Conservation (phyloP, 1,140 invertebrate species). For the Panagrolaimus sp. region DNA sequence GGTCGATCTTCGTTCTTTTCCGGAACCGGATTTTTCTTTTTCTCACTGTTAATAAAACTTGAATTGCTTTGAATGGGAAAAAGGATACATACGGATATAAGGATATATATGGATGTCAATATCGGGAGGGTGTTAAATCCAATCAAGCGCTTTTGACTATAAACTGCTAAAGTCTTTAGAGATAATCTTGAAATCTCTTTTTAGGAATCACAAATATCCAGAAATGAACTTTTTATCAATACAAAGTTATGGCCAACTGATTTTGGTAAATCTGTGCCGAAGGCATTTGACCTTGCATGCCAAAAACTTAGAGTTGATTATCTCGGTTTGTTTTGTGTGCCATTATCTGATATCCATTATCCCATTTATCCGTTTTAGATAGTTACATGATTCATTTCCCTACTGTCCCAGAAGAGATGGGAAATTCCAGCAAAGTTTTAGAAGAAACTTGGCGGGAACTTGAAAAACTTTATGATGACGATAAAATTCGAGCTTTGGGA, state of each 20-base stretch:
- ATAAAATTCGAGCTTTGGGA: constrained; percentile 53
- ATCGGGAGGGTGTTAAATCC: too few species aligned
- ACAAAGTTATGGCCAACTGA: constrained; percentile 60
- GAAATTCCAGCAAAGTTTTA: constrained; percentile 43
- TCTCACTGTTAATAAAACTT: too few species aligned
- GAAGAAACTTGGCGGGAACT: constrained; percentile 59
- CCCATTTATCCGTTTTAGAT: constrained; percentile 29
- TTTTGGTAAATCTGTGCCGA: constrained; percentile 52
- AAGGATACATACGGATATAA: too few species aligned
- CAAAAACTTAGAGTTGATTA: background rate
- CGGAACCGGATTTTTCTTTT: too few species aligned
- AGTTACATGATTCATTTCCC: constrained; percentile 60
- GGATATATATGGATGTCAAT: too few species aligned
- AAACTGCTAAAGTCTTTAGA: background rate
- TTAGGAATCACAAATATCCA: constrained; percentile 41
- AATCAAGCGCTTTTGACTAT: too few species aligned
- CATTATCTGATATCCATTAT: constrained; percentile 22
- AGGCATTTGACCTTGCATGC: constrained; percentile 51
- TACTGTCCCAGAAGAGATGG: constrained; percentile 46
- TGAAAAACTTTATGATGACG: constrained; percentile 58
- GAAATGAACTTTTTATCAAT: constrained; percentile 58
- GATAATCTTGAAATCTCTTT: background rate
- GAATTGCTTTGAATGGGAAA: too few species aligned
- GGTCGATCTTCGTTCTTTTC: too few species aligned
- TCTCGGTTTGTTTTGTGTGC: background rate